Evolutionary conservation across 1,140 invertebrate species (phyloP).

Genomic region (Lepidurus packardi): DNA sequence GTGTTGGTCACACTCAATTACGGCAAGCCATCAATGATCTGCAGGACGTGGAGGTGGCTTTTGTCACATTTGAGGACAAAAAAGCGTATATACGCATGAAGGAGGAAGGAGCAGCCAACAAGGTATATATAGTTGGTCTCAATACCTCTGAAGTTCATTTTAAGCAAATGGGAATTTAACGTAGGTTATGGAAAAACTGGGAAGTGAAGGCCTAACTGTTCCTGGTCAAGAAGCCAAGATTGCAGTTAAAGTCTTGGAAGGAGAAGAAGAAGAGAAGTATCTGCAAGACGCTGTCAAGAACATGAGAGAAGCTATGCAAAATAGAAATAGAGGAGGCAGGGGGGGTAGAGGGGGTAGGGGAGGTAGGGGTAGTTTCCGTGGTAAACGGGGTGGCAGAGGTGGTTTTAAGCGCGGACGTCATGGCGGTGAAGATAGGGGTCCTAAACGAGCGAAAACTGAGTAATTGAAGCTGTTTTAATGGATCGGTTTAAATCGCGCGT

Average conservation of each 20-base stretch:
- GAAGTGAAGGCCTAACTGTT: slow-evolving; percentile 10
- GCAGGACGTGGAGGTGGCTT: neutral
- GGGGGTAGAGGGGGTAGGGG: slow-evolving; percentile 27
- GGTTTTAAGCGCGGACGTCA: slow-evolving; percentile 25
- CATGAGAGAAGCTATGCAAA: slow-evolving; percentile 26
- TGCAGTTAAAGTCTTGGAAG: slow-evolving; percentile 19
- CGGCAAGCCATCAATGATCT: neutral
- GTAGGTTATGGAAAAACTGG: slow-evolving; percentile 31
- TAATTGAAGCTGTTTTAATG: neutral
- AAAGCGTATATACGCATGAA: neutral
- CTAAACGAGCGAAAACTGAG: slow-evolving; percentile 1
- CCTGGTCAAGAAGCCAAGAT: slow-evolving; percentile 21
- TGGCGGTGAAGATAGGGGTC: neutral
- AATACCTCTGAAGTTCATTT: neutral
- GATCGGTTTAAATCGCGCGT: neutral
- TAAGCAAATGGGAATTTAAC: neutral
- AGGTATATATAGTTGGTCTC: neutral
- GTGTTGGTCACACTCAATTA: neutral
- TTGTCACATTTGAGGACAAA: neutral
- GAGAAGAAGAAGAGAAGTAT: slow-evolving; percentile 33
- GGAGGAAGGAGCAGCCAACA: slow-evolving; percentile 1
- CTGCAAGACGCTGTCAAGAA: slow-evolving; percentile 28
- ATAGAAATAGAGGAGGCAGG: neutral
- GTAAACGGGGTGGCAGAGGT: slow-evolving; percentile 28
- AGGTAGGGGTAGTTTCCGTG: slow-evolving; percentile 29